These are phyloP conservation scores for Lasioglossum marginatum DNA, from an alignment of 2,888 invertebrate species.

Conservation along the genomic window DNA sequence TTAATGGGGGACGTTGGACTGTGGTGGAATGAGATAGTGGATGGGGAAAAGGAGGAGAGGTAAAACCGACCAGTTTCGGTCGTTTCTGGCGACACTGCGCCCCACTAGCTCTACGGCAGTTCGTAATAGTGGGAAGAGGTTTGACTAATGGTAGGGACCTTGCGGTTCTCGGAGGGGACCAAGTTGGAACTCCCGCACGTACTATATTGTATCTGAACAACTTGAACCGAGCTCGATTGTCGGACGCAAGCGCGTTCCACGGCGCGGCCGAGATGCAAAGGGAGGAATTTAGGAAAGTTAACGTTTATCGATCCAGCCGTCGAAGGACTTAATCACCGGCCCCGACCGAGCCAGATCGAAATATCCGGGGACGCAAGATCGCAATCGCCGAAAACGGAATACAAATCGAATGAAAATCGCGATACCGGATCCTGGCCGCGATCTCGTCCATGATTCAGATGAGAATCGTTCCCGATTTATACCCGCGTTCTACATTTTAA, in stretches of 20 bases:
- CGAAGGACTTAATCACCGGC: background rate
- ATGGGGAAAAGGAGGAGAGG: too few relatives aligned
- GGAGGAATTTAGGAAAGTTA: background rate
- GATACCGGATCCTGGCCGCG: background rate
- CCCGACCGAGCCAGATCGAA: background rate
- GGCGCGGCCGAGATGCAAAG: background rate
- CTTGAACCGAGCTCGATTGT: background rate
- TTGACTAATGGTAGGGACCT: too few relatives aligned
- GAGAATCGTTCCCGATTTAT: conserved; percentile 27
- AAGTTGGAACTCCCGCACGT: too few relatives aligned
- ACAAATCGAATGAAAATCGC: background rate
- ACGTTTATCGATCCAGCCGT: background rate
- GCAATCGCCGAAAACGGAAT: conserved; percentile 13
- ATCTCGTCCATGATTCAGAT: background rate
- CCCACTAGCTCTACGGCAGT: too few relatives aligned
- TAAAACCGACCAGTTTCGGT: too few relatives aligned
- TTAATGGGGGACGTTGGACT: too few relatives aligned
- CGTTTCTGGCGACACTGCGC: too few relatives aligned
- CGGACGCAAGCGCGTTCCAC: background rate
- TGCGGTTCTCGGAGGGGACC: too few relatives aligned
- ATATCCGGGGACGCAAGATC: background rate
- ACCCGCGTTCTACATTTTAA: conserved; percentile 22
- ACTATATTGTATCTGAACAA: too few relatives aligned
- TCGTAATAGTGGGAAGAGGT: too few relatives aligned
- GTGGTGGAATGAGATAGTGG: too few relatives aligned